These are phyloP conservation scores for Mus pahari DNA, from an alignment of 2,113 vertebrate species.

Conservation along the genomic window DNA sequence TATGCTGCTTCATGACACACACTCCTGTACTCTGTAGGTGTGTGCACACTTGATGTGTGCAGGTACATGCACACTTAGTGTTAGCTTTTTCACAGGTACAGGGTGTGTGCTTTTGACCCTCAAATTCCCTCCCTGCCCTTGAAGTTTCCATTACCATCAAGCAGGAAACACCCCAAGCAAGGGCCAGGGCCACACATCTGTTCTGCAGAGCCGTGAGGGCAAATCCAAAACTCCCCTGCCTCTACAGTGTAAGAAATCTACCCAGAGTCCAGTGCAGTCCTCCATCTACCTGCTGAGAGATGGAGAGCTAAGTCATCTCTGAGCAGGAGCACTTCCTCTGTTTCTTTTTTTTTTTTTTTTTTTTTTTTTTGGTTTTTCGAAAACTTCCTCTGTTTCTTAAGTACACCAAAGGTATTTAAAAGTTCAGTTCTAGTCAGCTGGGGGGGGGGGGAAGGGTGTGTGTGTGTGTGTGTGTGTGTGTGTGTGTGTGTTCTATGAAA, in stretches of 20 bases:
- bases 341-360: too few species aligned
- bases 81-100: neutral
- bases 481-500: slow-evolving; percentile 36
- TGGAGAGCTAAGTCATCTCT: too few species aligned
- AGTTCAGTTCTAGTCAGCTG: neutral
- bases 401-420: neutral
- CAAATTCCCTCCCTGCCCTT: slow-evolving; percentile 10
- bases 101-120: neutral
- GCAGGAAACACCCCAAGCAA: neutral
- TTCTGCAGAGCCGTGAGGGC: neutral
- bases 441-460: neutral
- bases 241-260: neutral
- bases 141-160: neutral
- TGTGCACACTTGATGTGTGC: neutral
- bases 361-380: too few species aligned
- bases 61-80: neutral
- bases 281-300: neutral
- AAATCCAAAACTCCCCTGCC: neutral
- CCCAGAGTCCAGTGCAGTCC: neutral
- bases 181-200: too few species aligned
- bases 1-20: neutral
- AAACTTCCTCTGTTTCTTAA: slow-evolving; percentile 46
- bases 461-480: neutral
- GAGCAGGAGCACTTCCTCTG: neutral
- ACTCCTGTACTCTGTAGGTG: neutral